Evolutionary conservation across 2,797 vertebrate genomes (phyloP).

Genomic region (Silurus aristotelis): DNA sequence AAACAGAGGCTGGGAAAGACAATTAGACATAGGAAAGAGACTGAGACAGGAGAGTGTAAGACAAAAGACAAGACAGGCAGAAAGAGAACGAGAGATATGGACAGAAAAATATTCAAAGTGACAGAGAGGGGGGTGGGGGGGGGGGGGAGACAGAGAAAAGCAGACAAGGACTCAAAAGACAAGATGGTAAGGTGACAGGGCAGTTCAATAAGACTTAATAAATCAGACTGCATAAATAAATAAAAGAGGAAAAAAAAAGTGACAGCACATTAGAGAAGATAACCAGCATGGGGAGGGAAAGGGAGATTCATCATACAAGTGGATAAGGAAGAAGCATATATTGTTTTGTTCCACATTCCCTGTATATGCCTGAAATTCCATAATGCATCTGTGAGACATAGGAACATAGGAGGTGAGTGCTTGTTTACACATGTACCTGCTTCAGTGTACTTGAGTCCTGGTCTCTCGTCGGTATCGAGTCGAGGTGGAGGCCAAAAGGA

Average conservation of each 20-base stretch:
- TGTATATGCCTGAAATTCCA: background rate
- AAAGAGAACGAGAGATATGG: background rate
- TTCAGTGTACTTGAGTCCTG: slow-evolving; percentile 63
- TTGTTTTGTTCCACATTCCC: background rate
- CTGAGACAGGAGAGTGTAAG: too few relatives aligned
- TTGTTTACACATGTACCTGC: slow-evolving; percentile 71
- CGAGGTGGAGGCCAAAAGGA: slow-evolving; percentile 71
- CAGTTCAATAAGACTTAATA: background rate
- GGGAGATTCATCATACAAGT: background rate
- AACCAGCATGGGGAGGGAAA: background rate
- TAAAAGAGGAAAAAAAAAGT: background rate
- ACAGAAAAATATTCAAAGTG: background rate
- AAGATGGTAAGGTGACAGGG: background rate
- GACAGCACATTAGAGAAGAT: background rate
- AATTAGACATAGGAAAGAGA: too few relatives aligned
- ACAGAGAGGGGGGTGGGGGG: background rate
- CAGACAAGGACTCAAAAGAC: too few relatives aligned
- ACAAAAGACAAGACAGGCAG: too few relatives aligned
- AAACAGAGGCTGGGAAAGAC: background rate
- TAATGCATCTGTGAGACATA: background rate
- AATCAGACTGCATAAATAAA: background rate
- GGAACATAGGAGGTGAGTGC: background rate
- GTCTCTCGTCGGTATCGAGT: slow-evolving; percentile 68
- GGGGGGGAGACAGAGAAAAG: background rate
- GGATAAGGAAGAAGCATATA: background rate